A percentile compares a stretch with the other conserved stretches of the same genome.
Evolutionary conservation across 2,888 invertebrate genomes (phyloP).

Genomic region (Sarcophaga subvicina): DNA sequence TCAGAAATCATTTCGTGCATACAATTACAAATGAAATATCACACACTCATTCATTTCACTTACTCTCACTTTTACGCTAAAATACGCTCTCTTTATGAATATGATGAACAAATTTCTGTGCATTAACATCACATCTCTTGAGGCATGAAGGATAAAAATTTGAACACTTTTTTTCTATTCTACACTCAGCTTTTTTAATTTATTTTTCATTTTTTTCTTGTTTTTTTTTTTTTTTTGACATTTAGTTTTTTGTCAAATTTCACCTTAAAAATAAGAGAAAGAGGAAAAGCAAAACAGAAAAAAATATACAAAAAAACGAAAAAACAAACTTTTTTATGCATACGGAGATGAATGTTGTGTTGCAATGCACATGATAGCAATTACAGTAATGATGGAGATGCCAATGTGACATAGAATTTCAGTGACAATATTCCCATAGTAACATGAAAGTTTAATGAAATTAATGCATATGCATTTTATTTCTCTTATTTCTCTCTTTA

Average conservation of each 20-base stretch:
- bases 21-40: constrained; percentile 34
- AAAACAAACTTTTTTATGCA: constrained; percentile 5
- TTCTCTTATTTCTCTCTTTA: neutral
- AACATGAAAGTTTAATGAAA: constrained; percentile 7
- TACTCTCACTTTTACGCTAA: constrained; percentile 32
- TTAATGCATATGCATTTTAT: neutral
- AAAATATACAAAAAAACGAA: neutral
- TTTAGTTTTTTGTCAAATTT: constrained; percentile 8
- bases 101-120: constrained; percentile 35
- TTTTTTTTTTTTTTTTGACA: no score
- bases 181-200: neutral
- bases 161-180: constrained; percentile 26
- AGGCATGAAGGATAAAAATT: constrained; percentile 66
- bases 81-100: constrained; percentile 42
- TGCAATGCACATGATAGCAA: constrained; percentile 59
- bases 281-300: neutral
- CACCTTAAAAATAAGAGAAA: constrained; percentile 9
- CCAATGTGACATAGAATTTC: constrained; percentile 13
- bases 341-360: constrained; percentile 3
- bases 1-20: neutral
- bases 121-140: constrained; percentile 63
- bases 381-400: constrained; percentile 60
- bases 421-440: constrained; percentile 24
- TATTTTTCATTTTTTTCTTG: no score
- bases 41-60: constrained; percentile 12